phyloP scores from a whole-genome alignment of 2,888 invertebrate species.

The Tetranychus piercei region DNA sequence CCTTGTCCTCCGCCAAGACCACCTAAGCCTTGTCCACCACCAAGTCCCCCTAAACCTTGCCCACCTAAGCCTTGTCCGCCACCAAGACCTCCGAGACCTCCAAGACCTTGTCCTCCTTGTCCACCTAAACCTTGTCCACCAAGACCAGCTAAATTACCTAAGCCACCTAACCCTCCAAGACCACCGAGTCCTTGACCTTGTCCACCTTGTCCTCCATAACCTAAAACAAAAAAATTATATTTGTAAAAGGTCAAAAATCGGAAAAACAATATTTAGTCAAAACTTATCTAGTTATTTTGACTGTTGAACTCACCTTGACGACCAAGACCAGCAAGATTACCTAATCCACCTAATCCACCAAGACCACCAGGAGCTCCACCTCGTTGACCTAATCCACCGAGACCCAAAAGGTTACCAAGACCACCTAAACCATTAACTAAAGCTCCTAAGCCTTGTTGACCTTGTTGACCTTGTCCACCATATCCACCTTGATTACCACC shows the following conservation, averaged over 20 bases:
- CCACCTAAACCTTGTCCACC: constrained; percentile 18
- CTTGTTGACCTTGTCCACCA: constrained; percentile 20
- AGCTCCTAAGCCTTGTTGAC: constrained; percentile 9
- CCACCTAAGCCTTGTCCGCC: constrained; percentile 31
- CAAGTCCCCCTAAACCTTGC: constrained; percentile 15
- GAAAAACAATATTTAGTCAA: too few species aligned
- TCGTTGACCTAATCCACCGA: constrained; percentile 3
- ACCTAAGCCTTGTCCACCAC: constrained; percentile 13
- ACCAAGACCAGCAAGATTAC: constrained; percentile 23
- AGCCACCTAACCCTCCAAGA: constrained; percentile 10
- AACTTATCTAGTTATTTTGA: too few species aligned
- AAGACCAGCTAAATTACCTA: constrained; percentile 22
- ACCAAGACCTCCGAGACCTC: not conserved
- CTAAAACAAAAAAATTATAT: too few species aligned
- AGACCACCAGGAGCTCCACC: constrained; percentile 12
- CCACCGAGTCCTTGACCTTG: constrained; percentile 20
- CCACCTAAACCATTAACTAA: constrained; percentile 11
- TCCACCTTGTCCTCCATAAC: not conserved
- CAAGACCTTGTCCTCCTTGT: constrained; percentile 9
- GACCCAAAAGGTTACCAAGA: constrained; percentile 6
- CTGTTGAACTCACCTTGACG: not conserved
- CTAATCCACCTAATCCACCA: constrained; percentile 14
- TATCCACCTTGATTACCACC: constrained; percentile 24
- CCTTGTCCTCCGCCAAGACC: constrained; percentile 14
- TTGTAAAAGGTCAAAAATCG: too few species aligned